Evolutionary conservation across 2,888 invertebrate genomes (phyloP).

Genomic region (Danaus chrysippus): DNA sequence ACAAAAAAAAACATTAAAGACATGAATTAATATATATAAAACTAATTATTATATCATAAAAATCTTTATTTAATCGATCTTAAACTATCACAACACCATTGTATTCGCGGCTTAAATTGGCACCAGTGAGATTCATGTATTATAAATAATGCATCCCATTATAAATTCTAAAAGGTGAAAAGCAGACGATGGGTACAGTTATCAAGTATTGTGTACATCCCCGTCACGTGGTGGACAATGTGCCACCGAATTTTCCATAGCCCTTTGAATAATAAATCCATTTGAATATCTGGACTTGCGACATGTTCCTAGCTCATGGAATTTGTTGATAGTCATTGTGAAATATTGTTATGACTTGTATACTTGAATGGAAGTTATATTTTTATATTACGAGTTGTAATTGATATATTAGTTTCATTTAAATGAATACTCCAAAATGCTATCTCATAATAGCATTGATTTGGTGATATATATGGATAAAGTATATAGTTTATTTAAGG

Average conservation of each 20-base stretch:
- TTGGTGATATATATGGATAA: too few relatives aligned
- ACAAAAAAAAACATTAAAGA: too few relatives aligned
- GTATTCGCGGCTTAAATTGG: not conserved
- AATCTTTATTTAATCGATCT: too few relatives aligned
- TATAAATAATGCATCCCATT: slow-evolving; percentile 29
- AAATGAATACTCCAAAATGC: too few relatives aligned
- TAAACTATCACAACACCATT: not conserved
- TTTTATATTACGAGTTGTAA: too few relatives aligned
- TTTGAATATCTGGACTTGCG: slow-evolving; percentile 8
- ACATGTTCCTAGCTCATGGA: not conserved
- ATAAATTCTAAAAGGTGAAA: slow-evolving; percentile 34
- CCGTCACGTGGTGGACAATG: slow-evolving; percentile 28
- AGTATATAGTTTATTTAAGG: too few relatives aligned
- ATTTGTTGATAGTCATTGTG: not conserved
- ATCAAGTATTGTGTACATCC: slow-evolving; percentile 25
- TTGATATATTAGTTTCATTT: too few relatives aligned
- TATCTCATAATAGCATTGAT: too few relatives aligned
- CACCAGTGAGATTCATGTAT: not conserved
- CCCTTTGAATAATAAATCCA: slow-evolving; percentile 7
- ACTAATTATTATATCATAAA: too few relatives aligned
- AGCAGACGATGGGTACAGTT: slow-evolving; percentile 17
- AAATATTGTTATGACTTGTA: not conserved
- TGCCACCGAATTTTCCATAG: slow-evolving; percentile 13
- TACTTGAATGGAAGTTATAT: too few relatives aligned
- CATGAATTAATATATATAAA: too few relatives aligned